phyloP scores from a whole-genome alignment of 2,888 invertebrate genomes.

The Proisotoma minuta region DNA sequence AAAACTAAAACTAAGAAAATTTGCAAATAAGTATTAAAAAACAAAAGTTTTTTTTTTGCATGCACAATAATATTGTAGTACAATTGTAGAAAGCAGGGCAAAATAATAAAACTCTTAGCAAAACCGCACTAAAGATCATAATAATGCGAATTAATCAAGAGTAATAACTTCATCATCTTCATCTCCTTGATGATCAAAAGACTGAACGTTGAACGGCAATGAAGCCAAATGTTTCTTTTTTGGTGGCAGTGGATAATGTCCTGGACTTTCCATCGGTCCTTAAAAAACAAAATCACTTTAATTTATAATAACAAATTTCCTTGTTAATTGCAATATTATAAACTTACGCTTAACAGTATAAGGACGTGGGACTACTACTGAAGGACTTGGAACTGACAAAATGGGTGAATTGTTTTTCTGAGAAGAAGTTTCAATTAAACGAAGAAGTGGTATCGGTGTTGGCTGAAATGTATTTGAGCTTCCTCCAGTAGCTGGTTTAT shows the following conservation, averaged over 20 bases:
- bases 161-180: constrained; percentile 37
- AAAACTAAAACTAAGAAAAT: too few relatives aligned
- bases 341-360: not conserved
- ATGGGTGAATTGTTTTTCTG: too few relatives aligned
- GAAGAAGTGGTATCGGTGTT: too few relatives aligned
- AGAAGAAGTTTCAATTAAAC: too few relatives aligned
- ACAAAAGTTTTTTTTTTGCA: too few relatives aligned
- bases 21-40: too few relatives aligned
- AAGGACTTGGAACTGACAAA: not conserved
- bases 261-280: not conserved
- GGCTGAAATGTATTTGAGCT: too few relatives aligned
- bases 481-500: too few relatives aligned
- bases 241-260: constrained; percentile 31
- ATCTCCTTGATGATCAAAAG: not conserved
- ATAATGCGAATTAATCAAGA: constrained; percentile 26
- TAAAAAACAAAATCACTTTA: not conserved
- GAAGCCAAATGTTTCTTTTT: constrained; percentile 34
- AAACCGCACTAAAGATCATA: not conserved
- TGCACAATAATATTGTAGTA: too few relatives aligned
- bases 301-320: too few relatives aligned
- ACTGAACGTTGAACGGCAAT: constrained; percentile 7
- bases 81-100: too few relatives aligned
- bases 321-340: not conserved
- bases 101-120: too few relatives aligned
- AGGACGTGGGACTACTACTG: not conserved